Percentiles rank a stretch among this genome's conserved stretches.
Conservation (phyloP, 2,888 invertebrate genomes). For the Teleiodes luculella region DNA sequence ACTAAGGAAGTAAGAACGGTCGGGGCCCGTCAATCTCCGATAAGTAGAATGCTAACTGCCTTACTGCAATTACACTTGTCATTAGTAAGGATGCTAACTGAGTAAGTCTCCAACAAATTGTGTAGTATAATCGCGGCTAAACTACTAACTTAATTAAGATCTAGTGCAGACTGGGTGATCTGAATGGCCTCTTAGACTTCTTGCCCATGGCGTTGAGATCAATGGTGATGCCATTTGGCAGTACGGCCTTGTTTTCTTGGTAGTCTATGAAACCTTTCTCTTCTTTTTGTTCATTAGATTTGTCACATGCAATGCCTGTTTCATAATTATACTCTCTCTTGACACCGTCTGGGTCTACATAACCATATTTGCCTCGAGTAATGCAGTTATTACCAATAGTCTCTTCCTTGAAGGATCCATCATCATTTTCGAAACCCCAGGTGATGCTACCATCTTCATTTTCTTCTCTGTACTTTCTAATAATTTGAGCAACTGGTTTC, state of each 20-base stretch:
- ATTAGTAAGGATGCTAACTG: no score
- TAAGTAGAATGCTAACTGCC: no score
- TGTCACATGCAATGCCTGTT: conserved; percentile 86
- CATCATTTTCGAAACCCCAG: conserved; percentile 94
- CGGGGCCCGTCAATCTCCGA: no score
- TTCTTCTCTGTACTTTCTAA: conserved; percentile 86
- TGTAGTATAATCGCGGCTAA: no score
- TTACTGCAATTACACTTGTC: no score
- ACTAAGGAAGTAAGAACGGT: no score
- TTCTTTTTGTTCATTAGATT: conserved; percentile 72
- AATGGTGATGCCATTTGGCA: conserved; percentile 85
- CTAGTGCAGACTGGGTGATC: conserved; percentile 72
- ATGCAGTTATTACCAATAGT: conserved; percentile 87
- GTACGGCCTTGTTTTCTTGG: conserved; percentile 84
- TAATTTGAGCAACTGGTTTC: conserved; percentile 85
- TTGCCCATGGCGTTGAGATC: conserved; percentile 85
- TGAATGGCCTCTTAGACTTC: conserved; percentile 83
- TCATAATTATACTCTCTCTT: conserved; percentile 90
- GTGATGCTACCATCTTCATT: conserved; percentile 89
- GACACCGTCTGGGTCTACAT: conserved; percentile 89
- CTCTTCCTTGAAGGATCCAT: conserved; percentile 92
- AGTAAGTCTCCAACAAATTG: no score
- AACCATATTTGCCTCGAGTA: conserved; percentile 89
- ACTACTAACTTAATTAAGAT: conserved; percentile 34
- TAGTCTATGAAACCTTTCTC: conserved; percentile 85